These are phyloP conservation scores for Hydropotes inermis DNA, from an alignment of 2,113 vertebrate genomes.

Conservation along the genomic window DNA sequence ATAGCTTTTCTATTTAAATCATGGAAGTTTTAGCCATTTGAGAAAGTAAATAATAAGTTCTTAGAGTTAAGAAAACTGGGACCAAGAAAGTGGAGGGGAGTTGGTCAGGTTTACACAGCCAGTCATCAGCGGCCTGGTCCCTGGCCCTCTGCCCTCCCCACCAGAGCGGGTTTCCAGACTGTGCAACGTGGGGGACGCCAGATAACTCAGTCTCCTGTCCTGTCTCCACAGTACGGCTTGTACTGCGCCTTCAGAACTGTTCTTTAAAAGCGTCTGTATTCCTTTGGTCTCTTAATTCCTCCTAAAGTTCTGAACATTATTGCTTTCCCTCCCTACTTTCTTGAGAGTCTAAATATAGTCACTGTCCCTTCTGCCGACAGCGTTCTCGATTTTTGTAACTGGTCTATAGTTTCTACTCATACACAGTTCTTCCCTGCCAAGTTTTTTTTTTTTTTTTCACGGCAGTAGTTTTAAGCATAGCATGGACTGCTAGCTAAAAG, in stretches of 20 bases:
- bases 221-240: background rate
- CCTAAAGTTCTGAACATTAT: background rate
- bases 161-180: accelerated
- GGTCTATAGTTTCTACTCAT: background rate
- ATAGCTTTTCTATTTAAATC: background rate
- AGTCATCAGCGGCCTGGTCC: background rate
- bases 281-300: background rate
- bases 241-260: background rate
- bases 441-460: conserved; percentile 70
- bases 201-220: background rate
- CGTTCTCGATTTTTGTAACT: background rate
- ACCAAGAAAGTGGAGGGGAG: background rate
- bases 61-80: background rate
- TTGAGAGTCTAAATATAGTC: background rate
- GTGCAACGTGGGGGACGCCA: accelerated
- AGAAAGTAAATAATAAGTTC: background rate
- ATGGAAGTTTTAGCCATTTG: background rate
- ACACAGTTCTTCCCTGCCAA: conserved; percentile 42
- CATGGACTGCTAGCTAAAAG: conserved; percentile 74
- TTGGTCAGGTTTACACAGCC: background rate
- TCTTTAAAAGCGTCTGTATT: background rate
- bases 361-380: background rate
- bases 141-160: background rate
- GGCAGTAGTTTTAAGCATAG: conserved; percentile 74
- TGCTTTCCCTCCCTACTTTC: background rate